Conservation (phyloP, 2,888 invertebrate species). For the Griposia aprilina region DNA sequence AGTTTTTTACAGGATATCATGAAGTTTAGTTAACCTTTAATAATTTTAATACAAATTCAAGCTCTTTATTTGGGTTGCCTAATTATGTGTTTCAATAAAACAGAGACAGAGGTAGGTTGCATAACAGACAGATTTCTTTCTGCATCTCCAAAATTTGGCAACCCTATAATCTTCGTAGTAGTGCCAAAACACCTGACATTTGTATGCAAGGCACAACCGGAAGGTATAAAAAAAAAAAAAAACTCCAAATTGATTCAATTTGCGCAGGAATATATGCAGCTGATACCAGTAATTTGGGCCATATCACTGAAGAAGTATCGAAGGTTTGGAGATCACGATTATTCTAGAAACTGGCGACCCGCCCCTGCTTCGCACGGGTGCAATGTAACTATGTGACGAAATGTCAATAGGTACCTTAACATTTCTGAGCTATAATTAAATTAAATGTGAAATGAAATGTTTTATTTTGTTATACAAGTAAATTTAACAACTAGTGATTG, state of each 20-base stretch:
- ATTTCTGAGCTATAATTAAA: too few relatives aligned
- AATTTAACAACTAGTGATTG: too few relatives aligned
- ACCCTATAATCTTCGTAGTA: background rate
- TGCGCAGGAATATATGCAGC: too few relatives aligned
- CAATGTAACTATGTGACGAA: too few relatives aligned
- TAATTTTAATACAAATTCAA: background rate
- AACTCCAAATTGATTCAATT: slow-evolving; percentile 40
- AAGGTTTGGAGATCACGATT: slow-evolving; percentile 17
- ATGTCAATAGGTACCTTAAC: background rate
- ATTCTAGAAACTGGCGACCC: background rate
- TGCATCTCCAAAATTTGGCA: slow-evolving; percentile 19
- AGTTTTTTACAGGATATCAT: slow-evolving; percentile 8
- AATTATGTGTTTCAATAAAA: background rate
- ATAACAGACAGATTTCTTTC: slow-evolving; percentile 6
- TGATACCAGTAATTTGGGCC: slow-evolving; percentile 7
- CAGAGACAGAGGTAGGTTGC: background rate
- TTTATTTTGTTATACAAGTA: too few relatives aligned
- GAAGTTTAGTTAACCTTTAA: background rate
- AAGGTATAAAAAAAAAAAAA: slow-evolving; percentile 16
- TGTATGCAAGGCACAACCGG: slow-evolving; percentile 12
- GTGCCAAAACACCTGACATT: slow-evolving; percentile 40
- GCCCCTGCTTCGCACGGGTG: too few relatives aligned
- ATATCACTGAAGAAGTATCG: slow-evolving; percentile 10
- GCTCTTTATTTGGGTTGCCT: background rate
- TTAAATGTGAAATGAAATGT: too few relatives aligned